Evolutionary conservation across 2,888 invertebrate genomes (phyloP).

Genomic region (Terebella lapidaria): DNA sequence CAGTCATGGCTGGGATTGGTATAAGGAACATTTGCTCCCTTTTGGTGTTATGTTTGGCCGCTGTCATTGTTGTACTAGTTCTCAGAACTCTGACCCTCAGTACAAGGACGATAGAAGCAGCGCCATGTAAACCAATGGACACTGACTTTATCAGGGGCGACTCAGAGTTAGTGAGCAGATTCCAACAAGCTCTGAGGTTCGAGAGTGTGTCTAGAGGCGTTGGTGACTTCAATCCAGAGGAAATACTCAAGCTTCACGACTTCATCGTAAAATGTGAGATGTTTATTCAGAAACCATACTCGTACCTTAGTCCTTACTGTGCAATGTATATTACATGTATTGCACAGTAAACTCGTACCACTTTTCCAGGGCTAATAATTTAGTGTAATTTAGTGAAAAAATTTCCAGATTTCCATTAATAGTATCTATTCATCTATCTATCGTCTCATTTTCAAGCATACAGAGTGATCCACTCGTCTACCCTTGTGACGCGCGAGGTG

Average conservation of each 20-base stretch:
- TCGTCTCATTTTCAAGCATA: slow-evolving; percentile 30
- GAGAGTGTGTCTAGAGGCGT: slow-evolving; percentile 12
- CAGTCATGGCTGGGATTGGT: too few relatives aligned
- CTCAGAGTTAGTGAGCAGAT: slow-evolving; percentile 10
- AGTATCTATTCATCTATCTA: too few relatives aligned
- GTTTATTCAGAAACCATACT: not conserved
- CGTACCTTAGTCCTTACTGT: not conserved
- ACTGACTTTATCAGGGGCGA: slow-evolving; percentile 4
- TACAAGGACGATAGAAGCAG: not conserved
- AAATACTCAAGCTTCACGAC: slow-evolving; percentile 7
- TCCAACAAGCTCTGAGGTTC: slow-evolving; percentile 18
- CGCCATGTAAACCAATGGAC: not conserved
- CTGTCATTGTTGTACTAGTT: not conserved
- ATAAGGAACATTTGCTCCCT: too few relatives aligned
- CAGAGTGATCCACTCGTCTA: slow-evolving; percentile 34
- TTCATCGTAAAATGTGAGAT: slow-evolving; percentile 19
- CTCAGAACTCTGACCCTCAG: not conserved
- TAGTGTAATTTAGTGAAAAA: too few relatives aligned
- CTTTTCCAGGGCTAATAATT: not conserved
- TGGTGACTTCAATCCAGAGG: slow-evolving; percentile 12
- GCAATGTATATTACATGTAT: too few relatives aligned
- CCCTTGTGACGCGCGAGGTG: slow-evolving; percentile 34
- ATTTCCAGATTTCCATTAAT: too few relatives aligned
- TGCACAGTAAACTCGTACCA: too few relatives aligned
- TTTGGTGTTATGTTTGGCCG: too few relatives aligned